Conservation (phyloP, 1,140 invertebrate genomes). For the Ceratina calcarata region DNA sequence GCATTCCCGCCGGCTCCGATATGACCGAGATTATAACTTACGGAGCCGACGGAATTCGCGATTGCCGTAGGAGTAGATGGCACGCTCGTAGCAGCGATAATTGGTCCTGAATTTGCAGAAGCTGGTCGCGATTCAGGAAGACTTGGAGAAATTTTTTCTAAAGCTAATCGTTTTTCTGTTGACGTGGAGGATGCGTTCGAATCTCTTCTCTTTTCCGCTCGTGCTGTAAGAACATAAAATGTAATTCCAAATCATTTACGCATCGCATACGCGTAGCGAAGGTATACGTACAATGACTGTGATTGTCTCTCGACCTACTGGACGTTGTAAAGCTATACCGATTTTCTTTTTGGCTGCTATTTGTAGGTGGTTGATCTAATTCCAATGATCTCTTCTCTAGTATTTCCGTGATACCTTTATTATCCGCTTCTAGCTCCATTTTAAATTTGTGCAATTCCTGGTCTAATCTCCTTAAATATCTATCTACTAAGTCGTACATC, state of each 20-base stretch:
- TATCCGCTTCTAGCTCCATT: slow-evolving; percentile 98
- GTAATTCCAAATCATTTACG: not conserved
- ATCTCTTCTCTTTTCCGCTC: slow-evolving; percentile 77
- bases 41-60: slow-evolving; percentile 78
- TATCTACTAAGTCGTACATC: slow-evolving; percentile 96
- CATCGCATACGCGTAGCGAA: not conserved
- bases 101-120: slow-evolving; percentile 76
- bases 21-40: slow-evolving; percentile 85
- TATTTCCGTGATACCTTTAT: slow-evolving; percentile 98
- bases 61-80: slow-evolving; percentile 69
- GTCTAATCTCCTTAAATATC: slow-evolving; percentile 95
- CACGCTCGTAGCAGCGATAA: slow-evolving; percentile 70
- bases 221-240: slow-evolving; percentile 61
- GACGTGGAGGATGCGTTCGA: slow-evolving; percentile 78
- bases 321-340: slow-evolving; percentile 80
- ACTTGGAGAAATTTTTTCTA: slow-evolving; percentile 75
- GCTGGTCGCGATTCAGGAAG: slow-evolving; percentile 75
- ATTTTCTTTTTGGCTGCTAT: slow-evolving; percentile 84
- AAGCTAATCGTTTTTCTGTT: slow-evolving; percentile 75
- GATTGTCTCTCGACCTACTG: slow-evolving; percentile 78
- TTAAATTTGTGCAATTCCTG: slow-evolving; percentile 98
- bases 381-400: slow-evolving; percentile 95
- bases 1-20: slow-evolving; percentile 91
- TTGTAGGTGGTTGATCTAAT: slow-evolving; percentile 84
- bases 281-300: slow-evolving; percentile 75